A percentile compares a stretch with the other conserved stretches of the same genome.
phyloP scores from a whole-genome alignment of 2,113 vertebrate genomes.

The Chionomys nivalis region DNA sequence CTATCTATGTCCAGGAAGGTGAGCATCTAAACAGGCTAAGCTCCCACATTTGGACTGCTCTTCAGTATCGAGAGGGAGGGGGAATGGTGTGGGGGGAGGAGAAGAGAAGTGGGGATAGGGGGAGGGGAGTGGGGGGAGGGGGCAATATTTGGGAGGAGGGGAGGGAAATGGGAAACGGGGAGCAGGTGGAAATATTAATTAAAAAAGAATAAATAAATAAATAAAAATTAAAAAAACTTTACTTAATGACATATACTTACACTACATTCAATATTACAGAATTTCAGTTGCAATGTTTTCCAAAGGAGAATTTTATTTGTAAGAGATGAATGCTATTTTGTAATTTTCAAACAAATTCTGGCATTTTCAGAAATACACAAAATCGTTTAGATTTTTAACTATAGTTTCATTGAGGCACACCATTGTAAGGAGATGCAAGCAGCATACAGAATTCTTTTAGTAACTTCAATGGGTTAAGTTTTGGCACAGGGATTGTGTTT shows the following conservation, averaged over 20 bases:
- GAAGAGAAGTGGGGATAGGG: no score
- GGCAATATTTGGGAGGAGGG: no score
- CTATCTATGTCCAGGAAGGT: no score
- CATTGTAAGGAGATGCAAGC: not conserved
- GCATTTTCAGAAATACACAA: not conserved
- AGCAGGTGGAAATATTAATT: no score
- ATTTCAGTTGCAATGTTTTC: constrained; percentile 25
- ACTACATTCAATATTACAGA: not conserved
- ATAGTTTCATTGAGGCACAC: not conserved
- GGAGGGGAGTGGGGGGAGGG: no score
- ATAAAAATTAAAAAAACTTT: not conserved
- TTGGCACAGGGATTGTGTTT: not conserved
- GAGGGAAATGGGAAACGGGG: no score
- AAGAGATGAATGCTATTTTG: not conserved
- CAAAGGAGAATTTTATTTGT: not conserved
- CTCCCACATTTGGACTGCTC: no score
- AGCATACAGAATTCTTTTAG: not conserved
- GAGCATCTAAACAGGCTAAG: no score
- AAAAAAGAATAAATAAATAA: no score
- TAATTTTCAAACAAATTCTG: not conserved
- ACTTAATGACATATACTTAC: not conserved
- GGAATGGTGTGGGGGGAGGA: no score
- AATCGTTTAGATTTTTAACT: not conserved
- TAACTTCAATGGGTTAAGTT: not conserved
- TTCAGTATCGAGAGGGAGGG: no score